Percentiles rank a stretch among this genome's conserved stretches.
Conservation (phyloP, 2,113 vertebrate species). For the Microcebus tavaratra region DNA sequence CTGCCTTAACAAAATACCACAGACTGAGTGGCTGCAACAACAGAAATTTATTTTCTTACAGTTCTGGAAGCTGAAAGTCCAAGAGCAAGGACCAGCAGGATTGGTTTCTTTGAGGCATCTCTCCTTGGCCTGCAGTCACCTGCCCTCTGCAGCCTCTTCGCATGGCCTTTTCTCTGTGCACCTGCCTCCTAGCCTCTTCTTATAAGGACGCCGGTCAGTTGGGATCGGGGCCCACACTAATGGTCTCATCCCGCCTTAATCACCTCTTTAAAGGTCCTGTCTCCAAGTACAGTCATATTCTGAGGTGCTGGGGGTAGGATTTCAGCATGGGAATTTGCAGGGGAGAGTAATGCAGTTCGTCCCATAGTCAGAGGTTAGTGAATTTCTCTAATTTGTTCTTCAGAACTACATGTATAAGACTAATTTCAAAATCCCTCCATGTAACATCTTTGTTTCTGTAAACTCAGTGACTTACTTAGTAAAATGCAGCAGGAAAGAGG, state of each 20-base stretch:
- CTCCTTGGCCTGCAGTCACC: neutral
- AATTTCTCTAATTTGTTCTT: neutral
- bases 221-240: neutral
- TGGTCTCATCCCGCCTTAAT: neutral
- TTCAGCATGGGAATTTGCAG: neutral
- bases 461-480: neutral
- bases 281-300: neutral
- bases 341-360: neutral
- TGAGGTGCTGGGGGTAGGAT: neutral
- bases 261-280: neutral
- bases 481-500: neutral
- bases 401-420: neutral
- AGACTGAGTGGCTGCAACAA: neutral
- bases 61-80: neutral
- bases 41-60: neutral
- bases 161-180: neutral
- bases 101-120: neutral
- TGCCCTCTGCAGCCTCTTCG: neutral
- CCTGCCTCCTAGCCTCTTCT: neutral
- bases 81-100: neutral
- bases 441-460: neutral
- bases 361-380: neutral
- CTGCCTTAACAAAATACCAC: neutral
- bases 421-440: neutral
- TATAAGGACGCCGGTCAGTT: too few relatives aligned